A percentile compares a stretch with the other conserved stretches of the same genome.
Evolutionary conservation across 2,113 vertebrate genomes (phyloP).

Genomic region (Psammodynastes pulverulentus): DNA sequence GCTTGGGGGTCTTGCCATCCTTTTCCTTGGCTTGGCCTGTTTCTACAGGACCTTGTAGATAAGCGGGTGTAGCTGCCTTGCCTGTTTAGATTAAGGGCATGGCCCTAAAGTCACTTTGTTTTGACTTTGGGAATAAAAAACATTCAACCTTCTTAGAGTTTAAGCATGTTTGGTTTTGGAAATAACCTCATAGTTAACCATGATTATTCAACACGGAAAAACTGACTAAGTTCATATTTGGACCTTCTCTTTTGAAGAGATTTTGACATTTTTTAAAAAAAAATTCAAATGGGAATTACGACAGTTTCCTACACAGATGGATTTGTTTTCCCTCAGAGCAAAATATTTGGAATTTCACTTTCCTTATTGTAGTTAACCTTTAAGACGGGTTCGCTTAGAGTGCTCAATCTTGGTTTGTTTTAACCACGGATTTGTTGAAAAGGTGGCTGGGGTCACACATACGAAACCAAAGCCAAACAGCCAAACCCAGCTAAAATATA

Average conservation of each 20-base stretch:
- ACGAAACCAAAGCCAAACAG: not conserved
- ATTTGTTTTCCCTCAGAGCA: not conserved
- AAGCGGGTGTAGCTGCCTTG: not conserved
- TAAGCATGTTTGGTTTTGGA: not conserved
- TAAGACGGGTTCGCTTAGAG: not conserved
- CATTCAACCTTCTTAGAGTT: not conserved
- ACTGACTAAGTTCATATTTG: not conserved
- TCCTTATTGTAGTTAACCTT: not conserved
- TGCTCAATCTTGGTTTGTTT: not conserved
- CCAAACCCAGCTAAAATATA: not conserved
- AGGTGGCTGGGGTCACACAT: not conserved
- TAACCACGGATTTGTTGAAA: not conserved
- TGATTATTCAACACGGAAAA: not conserved
- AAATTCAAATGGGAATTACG: not conserved
- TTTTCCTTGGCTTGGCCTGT: constrained; percentile 31
- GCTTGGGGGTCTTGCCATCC: constrained; percentile 19
- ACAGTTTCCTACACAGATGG: not conserved
- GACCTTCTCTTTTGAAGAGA: not conserved
- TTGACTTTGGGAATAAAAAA: not conserved
- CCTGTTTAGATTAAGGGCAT: not conserved
- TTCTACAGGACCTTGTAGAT: not conserved
- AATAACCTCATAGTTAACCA: not conserved
- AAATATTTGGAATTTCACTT: not conserved
- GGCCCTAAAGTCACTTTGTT: not conserved
- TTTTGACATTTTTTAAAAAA: not conserved